Evolutionary conservation across 2,888 invertebrate genomes (phyloP).

Genomic region (Oxycera nigricornis): DNA sequence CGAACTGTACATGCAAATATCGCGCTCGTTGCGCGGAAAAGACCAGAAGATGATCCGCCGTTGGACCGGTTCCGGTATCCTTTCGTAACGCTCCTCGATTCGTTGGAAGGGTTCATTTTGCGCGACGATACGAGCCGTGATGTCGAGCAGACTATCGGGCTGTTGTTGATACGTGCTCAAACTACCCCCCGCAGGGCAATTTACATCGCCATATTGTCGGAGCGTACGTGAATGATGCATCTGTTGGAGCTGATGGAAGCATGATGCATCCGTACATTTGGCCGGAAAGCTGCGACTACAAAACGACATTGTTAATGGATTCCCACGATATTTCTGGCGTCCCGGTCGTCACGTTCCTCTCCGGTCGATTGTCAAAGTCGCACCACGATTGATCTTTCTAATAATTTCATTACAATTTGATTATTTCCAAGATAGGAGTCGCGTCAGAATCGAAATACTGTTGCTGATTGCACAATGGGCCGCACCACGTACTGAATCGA

Average conservation of each 20-base stretch:
- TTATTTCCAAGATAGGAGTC: background rate
- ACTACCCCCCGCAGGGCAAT: background rate
- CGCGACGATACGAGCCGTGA: constrained; percentile 83
- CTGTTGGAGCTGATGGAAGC: constrained; percentile 30
- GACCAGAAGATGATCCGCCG: constrained; percentile 88
- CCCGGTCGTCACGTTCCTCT: background rate
- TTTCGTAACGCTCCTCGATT: constrained; percentile 85
- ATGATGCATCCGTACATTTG: constrained; percentile 32
- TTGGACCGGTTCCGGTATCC: constrained; percentile 89
- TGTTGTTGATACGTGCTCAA: constrained; percentile 17
- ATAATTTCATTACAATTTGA: constrained; percentile 25
- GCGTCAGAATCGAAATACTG: too few species aligned
- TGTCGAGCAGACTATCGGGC: constrained; percentile 80
- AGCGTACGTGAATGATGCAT: constrained; percentile 29
- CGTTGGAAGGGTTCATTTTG: constrained; percentile 85
- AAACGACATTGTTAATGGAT: constrained; percentile 23
- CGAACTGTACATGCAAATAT: constrained; percentile 90
- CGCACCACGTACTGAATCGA: constrained; percentile 4
- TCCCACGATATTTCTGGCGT: background rate
- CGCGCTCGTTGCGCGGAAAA: constrained; percentile 85
- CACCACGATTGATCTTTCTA: constrained; percentile 8
- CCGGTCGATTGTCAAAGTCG: constrained; percentile 29
- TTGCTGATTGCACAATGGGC: constrained; percentile 10
- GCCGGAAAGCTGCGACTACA: constrained; percentile 36
- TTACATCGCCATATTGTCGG: constrained; percentile 2